A percentile compares a stretch with the other conserved stretches of the same genome.
Evolutionary conservation across 2,797 vertebrate genomes (phyloP).

Genomic region (Somateria mollissima): DNA sequence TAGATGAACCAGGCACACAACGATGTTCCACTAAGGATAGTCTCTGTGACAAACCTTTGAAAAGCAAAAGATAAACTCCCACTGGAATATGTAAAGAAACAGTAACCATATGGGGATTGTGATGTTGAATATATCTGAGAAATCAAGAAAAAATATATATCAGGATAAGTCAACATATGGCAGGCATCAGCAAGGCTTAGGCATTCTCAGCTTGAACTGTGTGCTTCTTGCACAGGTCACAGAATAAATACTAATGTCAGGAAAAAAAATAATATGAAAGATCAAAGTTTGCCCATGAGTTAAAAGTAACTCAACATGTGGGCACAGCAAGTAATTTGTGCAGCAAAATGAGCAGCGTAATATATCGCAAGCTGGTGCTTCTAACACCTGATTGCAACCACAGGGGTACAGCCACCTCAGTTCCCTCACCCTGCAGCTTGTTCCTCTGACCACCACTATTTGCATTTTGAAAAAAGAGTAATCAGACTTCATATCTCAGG

Average conservation of each 20-base stretch:
- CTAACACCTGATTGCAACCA: background rate
- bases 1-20: conserved; percentile 44
- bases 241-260: conserved; percentile 6
- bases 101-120: conserved; percentile 67
- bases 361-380: background rate
- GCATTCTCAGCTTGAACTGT: background rate
- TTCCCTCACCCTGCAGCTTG: background rate
- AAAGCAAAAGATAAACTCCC: conserved; percentile 58
- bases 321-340: background rate
- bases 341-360: background rate
- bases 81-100: conserved; percentile 38
- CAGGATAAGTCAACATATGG: conserved; percentile 55
- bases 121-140: conserved; percentile 55
- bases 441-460: background rate
- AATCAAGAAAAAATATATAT: conserved; percentile 49
- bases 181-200: conserved; percentile 37
- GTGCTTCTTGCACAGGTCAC: conserved; percentile 9
- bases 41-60: conserved; percentile 47
- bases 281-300: conserved; percentile 14
- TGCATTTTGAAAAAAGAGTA: background rate
- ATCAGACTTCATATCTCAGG: background rate
- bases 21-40: background rate
- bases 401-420: background rate
- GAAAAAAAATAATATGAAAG: background rate
- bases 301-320: conserved; percentile 19